Evolutionary conservation across 2,797 vertebrate genomes (phyloP).

Genomic region (Synanceia verrucosa): DNA sequence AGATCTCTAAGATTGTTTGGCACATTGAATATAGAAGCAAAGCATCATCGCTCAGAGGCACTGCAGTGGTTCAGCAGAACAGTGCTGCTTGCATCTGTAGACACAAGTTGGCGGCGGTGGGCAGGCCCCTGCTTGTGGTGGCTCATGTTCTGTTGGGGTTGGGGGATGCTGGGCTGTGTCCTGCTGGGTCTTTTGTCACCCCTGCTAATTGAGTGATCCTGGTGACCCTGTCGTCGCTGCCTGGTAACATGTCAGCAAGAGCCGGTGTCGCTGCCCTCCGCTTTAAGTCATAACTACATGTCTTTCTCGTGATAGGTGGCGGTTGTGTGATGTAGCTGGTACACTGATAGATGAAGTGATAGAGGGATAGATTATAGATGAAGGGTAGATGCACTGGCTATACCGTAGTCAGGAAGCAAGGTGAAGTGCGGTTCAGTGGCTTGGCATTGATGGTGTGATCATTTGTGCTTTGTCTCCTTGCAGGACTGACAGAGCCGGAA

Average conservation of each 20-base stretch:
- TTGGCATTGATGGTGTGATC: neutral
- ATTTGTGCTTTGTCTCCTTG: slow-evolving; percentile 26
- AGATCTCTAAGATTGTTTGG: neutral
- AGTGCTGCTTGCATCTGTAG: neutral
- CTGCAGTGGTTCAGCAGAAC: neutral
- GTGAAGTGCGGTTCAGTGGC: slow-evolving; percentile 29
- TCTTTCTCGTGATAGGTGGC: slow-evolving; percentile 22
- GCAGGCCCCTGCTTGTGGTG: slow-evolving; percentile 39
- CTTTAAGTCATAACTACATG: slow-evolving; percentile 59
- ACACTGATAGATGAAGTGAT: slow-evolving; percentile 36
- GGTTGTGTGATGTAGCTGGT: neutral
- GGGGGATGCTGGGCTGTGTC: slow-evolving; percentile 57
- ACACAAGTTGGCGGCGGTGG: slow-evolving; percentile 35
- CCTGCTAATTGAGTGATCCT: slow-evolving; percentile 78
- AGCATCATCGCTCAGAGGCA: neutral
- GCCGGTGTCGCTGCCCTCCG: slow-evolving; percentile 41
- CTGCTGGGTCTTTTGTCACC: slow-evolving; percentile 78
- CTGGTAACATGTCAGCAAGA: slow-evolving; percentile 70
- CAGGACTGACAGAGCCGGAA: neutral
- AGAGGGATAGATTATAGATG: slow-evolving; percentile 13
- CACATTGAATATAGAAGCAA: neutral
- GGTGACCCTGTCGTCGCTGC: slow-evolving; percentile 70
- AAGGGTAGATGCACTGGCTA: neutral
- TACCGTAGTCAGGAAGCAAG: slow-evolving; percentile 15
- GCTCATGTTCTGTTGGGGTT: slow-evolving; percentile 58